Percentiles rank a stretch among this genome's conserved stretches.
Evolutionary conservation across 1,140 invertebrate species (phyloP).

Genomic region (Anoplophora glabripennis): DNA sequence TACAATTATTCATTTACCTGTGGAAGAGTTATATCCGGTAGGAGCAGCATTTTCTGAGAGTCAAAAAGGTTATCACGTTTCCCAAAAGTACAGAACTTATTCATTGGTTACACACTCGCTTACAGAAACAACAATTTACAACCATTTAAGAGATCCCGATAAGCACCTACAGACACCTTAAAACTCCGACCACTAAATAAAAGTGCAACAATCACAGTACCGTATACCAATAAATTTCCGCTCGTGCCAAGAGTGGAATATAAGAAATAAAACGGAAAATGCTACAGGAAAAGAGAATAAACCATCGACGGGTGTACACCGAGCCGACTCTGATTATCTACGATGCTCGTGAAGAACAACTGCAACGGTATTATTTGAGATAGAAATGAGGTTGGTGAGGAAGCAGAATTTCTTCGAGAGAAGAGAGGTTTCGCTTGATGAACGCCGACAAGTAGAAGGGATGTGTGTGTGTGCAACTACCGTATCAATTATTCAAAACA

Average conservation of each 20-base stretch:
- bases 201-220: slow-evolving; percentile 18
- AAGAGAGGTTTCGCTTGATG: slow-evolving; percentile 27
- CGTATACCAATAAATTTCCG: slow-evolving; percentile 2
- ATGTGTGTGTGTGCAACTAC: slow-evolving; percentile 21
- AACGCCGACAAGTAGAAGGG: slow-evolving; percentile 23
- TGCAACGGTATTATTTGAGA: slow-evolving; percentile 28
- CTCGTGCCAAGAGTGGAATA: not conserved
- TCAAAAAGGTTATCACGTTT: slow-evolving; percentile 27
- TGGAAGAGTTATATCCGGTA: slow-evolving; percentile 40
- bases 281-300: slow-evolving; percentile 3
- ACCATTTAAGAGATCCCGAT: slow-evolving; percentile 1
- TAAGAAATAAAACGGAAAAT: not conserved
- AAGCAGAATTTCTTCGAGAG: slow-evolving; percentile 6
- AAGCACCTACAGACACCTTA: not conserved
- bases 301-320: slow-evolving; percentile 13
- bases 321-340: not conserved
- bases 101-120: slow-evolving; percentile 20
- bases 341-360: too few species aligned
- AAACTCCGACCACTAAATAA: slow-evolving; percentile 13
- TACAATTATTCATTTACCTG: slow-evolving; percentile 29
- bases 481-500: slow-evolving; percentile 21
- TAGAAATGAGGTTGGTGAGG: slow-evolving; percentile 30
- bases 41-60: slow-evolving; percentile 34
- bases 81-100: slow-evolving; percentile 32
- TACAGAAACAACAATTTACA: not conserved